These are phyloP conservation scores for Cynopterus sphinx DNA, from an alignment of 2,797 vertebrate species.

Conservation along the genomic window DNA sequence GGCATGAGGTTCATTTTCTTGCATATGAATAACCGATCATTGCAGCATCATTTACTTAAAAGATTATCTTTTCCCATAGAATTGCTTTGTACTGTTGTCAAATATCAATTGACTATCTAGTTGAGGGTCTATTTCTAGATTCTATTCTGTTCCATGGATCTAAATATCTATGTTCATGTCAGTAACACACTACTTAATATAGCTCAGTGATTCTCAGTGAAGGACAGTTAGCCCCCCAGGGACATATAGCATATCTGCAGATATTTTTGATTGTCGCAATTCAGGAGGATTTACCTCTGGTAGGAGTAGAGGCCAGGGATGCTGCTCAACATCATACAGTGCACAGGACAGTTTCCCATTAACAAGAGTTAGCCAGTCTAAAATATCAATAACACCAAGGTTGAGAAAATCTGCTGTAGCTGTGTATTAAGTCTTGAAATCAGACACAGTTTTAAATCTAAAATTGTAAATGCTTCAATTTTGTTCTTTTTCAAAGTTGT, in stretches of 20 bases:
- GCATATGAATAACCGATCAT: not conserved
- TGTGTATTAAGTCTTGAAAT: not conserved
- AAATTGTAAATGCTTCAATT: not conserved
- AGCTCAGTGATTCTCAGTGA: not conserved
- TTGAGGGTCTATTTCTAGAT: not conserved
- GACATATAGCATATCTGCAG: not conserved
- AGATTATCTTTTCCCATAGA: slow-evolving; percentile 6
- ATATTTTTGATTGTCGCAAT: not conserved
- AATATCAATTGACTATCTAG: not conserved
- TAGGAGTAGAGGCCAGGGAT: not conserved
- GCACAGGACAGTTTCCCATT: not conserved
- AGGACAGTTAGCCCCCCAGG: not conserved
- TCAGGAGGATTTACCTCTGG: not conserved
- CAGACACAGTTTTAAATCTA: not conserved
- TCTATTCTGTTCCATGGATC: not conserved
- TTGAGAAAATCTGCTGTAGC: not conserved
- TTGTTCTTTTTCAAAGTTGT: not conserved
- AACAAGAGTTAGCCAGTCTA: not conserved
- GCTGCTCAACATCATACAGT: not conserved
- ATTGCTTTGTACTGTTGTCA: slow-evolving; percentile 4
- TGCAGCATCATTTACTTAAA: not conserved
- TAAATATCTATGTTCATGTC: not conserved
- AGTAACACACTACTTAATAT: not conserved
- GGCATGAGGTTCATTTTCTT: not conserved
- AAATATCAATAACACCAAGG: not conserved